Conservation (phyloP, 2,797 vertebrate genomes). For the Gadopsis bispinosus region DNA sequence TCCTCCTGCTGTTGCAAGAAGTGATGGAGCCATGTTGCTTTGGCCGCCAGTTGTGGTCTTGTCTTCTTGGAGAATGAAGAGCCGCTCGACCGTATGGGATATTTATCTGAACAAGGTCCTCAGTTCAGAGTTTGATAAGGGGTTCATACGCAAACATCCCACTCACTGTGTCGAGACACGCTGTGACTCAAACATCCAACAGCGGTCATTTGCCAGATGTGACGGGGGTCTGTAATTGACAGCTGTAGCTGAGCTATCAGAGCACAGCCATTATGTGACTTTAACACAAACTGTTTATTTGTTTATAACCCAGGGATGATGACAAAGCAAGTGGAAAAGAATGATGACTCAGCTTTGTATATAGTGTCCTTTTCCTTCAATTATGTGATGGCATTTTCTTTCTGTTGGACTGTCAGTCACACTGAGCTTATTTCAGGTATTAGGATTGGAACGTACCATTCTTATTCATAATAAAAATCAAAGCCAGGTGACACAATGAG, state of each 20-base stretch:
- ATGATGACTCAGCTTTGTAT: background rate
- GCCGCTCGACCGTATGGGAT: constrained; percentile 46
- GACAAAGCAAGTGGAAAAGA: background rate
- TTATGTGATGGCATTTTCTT: background rate
- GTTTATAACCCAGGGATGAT: background rate
- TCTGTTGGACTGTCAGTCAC: background rate
- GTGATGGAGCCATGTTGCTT: constrained; percentile 75
- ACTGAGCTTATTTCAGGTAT: background rate
- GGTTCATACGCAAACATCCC: constrained; percentile 76
- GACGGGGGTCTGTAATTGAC: background rate
- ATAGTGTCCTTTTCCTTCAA: background rate
- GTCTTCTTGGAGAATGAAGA: constrained; percentile 68
- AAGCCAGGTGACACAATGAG: background rate
- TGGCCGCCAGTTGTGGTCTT: constrained; percentile 34
- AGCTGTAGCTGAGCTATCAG: background rate
- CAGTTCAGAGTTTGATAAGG: constrained; percentile 70
- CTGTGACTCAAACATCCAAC: constrained; percentile 63
- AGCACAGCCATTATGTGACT: background rate
- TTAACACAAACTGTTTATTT: background rate
- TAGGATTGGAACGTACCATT: background rate
- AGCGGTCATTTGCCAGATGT: constrained; percentile 53
- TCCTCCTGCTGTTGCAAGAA: constrained; percentile 55
- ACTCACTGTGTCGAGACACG: constrained; percentile 48
- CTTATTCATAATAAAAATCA: constrained; percentile 5
- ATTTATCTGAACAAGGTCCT: constrained; percentile 86